Conservation (phyloP, 2,113 vertebrate species). For the Saguinus imperator region DNA sequence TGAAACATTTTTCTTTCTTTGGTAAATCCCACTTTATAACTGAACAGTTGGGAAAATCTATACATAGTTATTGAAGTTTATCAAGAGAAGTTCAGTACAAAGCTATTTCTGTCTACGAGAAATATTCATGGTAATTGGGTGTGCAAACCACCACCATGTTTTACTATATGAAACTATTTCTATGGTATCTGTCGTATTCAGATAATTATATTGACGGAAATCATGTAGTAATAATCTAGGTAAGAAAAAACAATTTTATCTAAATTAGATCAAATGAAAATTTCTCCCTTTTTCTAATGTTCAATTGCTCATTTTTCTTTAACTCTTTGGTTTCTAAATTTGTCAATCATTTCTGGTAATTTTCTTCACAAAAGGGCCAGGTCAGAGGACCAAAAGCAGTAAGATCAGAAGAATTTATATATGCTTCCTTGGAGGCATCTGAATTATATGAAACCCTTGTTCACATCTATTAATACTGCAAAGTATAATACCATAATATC, state of each 20-base stretch:
- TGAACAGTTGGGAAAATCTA: conserved; percentile 41
- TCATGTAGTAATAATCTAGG: conserved; percentile 26
- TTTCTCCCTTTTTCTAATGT: neutral
- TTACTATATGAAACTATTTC: conserved; percentile 8
- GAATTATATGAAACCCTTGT: conserved; percentile 28
- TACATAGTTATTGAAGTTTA: conserved; percentile 63
- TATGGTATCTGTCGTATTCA: conserved; percentile 33
- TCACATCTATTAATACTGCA: neutral
- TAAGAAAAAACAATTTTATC: conserved; percentile 28
- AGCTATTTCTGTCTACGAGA: conserved; percentile 38
- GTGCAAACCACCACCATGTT: conserved; percentile 19
- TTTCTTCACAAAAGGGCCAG: neutral
- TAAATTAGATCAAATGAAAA: conserved; percentile 19
- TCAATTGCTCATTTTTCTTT: conserved; percentile 7
- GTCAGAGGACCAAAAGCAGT: neutral
- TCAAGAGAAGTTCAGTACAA: conserved; percentile 39
- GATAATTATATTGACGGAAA: conserved; percentile 29
- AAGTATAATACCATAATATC: neutral
- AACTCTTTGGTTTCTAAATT: neutral
- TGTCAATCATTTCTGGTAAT: neutral
- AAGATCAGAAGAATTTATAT: neutral
- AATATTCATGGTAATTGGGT: conserved; percentile 35
- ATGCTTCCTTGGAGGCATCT: neutral
- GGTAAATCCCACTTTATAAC: conserved; percentile 68
- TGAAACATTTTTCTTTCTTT: conserved; percentile 30